Base-by-base conservation (phyloP, 2,113 vertebrate genomes). In the Arenaria interpres region DNA sequence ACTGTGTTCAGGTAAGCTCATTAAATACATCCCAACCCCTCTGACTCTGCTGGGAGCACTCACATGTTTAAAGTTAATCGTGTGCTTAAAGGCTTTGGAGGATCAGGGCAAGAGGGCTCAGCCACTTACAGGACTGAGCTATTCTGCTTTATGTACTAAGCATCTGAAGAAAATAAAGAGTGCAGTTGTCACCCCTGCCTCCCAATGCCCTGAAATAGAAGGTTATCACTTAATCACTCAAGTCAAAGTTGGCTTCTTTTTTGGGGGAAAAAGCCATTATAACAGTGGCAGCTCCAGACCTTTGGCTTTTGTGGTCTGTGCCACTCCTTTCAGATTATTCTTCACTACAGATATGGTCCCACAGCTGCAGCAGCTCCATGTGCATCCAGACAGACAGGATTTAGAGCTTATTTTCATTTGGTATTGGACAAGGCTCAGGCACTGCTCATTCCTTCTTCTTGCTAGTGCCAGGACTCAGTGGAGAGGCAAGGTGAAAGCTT, bases 81-180 rank as follows among this genome's bases (percentile, higher is more conserved):
- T 6, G 10, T 17, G 76, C 86, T 92, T 85, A 94, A 92, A 87
- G 77, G 83, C 88, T 90, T 87, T 75, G 72, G 23, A 67, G 64
- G 72, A 81, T 82, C 57, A 89, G 92, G 88, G 92, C 92, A 89
- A 64, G 59, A 80, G 79, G 72, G 85, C 59, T 88, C 63, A 90
- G 41, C 59, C 85, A 50, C 12, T 27, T 16, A 37, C 37, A 66
- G 71, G 93, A 54, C 88, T 56, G 78, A 93, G 85, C 69, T 57
- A 9, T 25, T 53, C 90, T 85, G 57, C 81, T 66, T 80, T 59
- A 24, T 21, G 62, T 30, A 10, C 78, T 37, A 45, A 75, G 79
- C 60, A 24, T 18, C 82, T 56, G 79, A 77, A 51, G 67, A 86
- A 92, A 89, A 59, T 86, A 78, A 78, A 24, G 14, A 91, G 71